phyloP scores from a whole-genome alignment of 2,113 vertebrate genomes.

The Pseudorhombus dupliciocellatus region DNA sequence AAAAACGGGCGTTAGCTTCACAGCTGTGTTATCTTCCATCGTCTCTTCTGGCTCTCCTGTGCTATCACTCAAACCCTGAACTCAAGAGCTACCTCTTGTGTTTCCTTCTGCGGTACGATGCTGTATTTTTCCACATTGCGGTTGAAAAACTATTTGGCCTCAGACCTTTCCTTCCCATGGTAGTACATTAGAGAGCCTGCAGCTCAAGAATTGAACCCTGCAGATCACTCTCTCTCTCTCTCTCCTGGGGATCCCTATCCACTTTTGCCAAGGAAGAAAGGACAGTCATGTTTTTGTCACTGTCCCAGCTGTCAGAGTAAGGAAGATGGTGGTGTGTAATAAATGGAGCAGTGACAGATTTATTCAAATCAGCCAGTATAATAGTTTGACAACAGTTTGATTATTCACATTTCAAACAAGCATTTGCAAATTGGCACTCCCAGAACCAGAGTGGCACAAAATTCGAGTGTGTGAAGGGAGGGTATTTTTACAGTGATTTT shows the following conservation, averaged over 20 bases:
- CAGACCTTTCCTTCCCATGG: slow-evolving; percentile 3
- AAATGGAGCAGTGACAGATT: slow-evolving; percentile 36
- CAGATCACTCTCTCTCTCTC: slow-evolving; percentile 6
- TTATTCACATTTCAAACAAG: too few species aligned
- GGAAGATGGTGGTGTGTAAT: slow-evolving; percentile 19
- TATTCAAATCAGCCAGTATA: slow-evolving; percentile 37
- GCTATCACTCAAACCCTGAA: slow-evolving; percentile 3
- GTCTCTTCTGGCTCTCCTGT: not conserved
- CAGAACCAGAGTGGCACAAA: too few species aligned
- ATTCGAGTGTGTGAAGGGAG: too few species aligned
- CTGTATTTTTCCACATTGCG: slow-evolving; percentile 12
- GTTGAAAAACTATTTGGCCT: slow-evolving; percentile 14
- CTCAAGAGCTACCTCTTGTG: not conserved
- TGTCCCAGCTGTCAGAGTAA: slow-evolving; percentile 16
- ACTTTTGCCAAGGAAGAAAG: not conserved
- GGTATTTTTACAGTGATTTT: too few species aligned
- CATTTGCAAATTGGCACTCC: too few species aligned
- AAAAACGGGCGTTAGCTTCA: not conserved
- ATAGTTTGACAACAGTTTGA: slow-evolving; percentile 30
- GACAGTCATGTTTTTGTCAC: not conserved
- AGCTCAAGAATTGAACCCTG: not conserved
- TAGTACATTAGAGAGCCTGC: slow-evolving; percentile 20
- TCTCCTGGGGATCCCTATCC: slow-evolving; percentile 6
- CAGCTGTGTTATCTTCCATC: not conserved
- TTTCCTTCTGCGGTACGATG: not conserved